Base-by-base conservation (phyloP, 2,113 vertebrate genomes). In the Crocuta crocuta region DNA sequence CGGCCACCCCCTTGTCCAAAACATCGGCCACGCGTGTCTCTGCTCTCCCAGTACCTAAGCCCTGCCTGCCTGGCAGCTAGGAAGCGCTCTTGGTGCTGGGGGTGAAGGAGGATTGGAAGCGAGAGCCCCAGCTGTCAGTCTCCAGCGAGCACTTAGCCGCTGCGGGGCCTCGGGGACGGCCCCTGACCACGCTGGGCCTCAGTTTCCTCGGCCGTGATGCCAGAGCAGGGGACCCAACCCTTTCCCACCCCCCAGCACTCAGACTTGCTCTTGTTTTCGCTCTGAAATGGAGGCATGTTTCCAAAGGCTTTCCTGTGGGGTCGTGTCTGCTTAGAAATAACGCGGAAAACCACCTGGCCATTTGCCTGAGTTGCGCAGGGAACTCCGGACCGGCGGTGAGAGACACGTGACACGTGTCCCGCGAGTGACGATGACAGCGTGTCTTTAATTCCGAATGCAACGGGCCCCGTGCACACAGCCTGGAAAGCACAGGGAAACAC, bases 271-370 rank as follows among this genome's bases (percentile, higher is more conserved):
- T 0, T 2, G 8, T 21, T 35, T 88, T 28, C 23, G 43, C 28
- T 33, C 43, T 15, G 76, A 53, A 26, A 3, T 7, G 43, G 43
- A 83, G 45, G 9, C 16, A 43, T 5, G 31, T 63, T 61, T 53
- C 39, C 31, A 24, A 8, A 50, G 58, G 19, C 5, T 24, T 39
- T 33, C 28, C 65, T 28, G 24, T 0, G 58, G 80, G 58, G 45
- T 74, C 48, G 1, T 0, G 43, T 55, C 33, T 50, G 4, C 31
- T 65, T 10, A 3, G 78, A 39, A 79, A 45, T n/a, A 4, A 10
- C 0, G 0, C 8, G 1, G 26, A 0, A 2, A 6, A 26, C 0
- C 26, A 11, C 2, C 0, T 0, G 39, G 33, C 78, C 1, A 0
- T 9, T 26, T 10, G 0, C 43, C 10, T 45, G 50, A 5, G 4